Percentiles rank a stretch among this genome's conserved stretches.
phyloP scores from a whole-genome alignment of 2,797 vertebrate genomes.

The Myotis pilosus region DNA sequence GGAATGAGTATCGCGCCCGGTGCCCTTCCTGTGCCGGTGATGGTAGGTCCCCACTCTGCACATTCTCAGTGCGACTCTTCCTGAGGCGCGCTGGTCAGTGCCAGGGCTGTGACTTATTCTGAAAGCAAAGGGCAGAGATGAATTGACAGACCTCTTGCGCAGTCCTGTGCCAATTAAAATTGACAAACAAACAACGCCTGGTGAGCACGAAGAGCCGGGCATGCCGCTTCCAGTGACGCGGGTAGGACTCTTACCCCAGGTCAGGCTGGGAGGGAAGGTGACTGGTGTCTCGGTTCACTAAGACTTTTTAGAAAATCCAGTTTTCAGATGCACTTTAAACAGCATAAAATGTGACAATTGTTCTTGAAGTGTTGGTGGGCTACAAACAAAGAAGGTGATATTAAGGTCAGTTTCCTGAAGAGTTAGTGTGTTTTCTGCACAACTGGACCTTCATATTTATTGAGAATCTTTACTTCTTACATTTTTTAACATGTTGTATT shows the following conservation, averaged over 20 bases:
- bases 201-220: background rate
- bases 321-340: constrained; percentile 73
- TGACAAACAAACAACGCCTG: accelerated
- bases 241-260: background rate
- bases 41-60: background rate
- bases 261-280: constrained; percentile 69
- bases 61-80: background rate
- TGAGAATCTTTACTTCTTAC: background rate
- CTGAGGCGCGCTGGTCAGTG: accelerated
- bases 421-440: background rate
- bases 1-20: accelerated
- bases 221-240: constrained; percentile 19
- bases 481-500: background rate
- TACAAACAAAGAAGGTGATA: background rate
- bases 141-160: background rate
- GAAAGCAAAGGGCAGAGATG: background rate
- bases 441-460: background rate
- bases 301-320: constrained; percentile 52
- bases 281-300: constrained; percentile 39
- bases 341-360: constrained; percentile 60
- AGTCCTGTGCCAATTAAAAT: background rate
- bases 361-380: constrained; percentile 59
- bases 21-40: background rate
- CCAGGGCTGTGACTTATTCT: constrained; percentile 9
- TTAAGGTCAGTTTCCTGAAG: background rate